These are phyloP conservation scores for Leptura quadrifasciata DNA, from an alignment of 2,888 invertebrate species.

Conservation along the genomic window DNA sequence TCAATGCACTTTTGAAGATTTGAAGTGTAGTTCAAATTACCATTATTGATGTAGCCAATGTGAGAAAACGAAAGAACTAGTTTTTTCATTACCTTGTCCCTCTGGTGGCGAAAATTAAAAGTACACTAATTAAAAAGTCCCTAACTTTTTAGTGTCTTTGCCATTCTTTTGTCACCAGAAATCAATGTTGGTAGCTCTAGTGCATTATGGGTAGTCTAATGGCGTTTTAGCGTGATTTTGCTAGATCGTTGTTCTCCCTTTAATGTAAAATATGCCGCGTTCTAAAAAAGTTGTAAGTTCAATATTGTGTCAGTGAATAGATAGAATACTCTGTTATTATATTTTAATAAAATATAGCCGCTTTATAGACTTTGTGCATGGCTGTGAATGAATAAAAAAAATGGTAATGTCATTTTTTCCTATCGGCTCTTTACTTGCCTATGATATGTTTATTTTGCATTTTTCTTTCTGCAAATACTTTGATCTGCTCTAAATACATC, in stretches of 20 bases:
- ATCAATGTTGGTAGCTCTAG: conserved; percentile 73
- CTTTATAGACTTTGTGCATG: conserved; percentile 65
- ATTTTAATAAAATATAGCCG: conserved; percentile 52
- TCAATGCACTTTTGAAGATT: neutral
- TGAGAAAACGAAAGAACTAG: conserved; percentile 45
- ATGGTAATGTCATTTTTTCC: conserved; percentile 72
- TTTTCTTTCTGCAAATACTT: conserved; percentile 58
- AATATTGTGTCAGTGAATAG: conserved; percentile 54
- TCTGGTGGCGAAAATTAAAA: conserved; percentile 50
- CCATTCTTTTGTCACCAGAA: conserved; percentile 72
- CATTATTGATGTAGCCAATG: conserved; percentile 44
- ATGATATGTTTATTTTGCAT: conserved; percentile 67
- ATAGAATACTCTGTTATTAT: conserved; percentile 54
- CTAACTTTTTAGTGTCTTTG: conserved; percentile 71
- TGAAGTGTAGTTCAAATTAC: neutral
- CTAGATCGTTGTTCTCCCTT: conserved; percentile 50
- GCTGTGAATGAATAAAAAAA: conserved; percentile 66
- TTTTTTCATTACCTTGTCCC: conserved; percentile 45
- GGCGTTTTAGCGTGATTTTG: conserved; percentile 69
- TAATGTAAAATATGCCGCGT: conserved; percentile 71
- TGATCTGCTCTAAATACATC: conserved; percentile 51
- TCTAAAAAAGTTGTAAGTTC: conserved; percentile 72
- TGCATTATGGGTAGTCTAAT: conserved; percentile 70
- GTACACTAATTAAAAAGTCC: conserved; percentile 67
- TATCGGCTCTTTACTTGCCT: conserved; percentile 59